Evolutionary conservation across 2,888 invertebrate genomes (phyloP).

Genomic region (Mimas tiliae): DNA sequence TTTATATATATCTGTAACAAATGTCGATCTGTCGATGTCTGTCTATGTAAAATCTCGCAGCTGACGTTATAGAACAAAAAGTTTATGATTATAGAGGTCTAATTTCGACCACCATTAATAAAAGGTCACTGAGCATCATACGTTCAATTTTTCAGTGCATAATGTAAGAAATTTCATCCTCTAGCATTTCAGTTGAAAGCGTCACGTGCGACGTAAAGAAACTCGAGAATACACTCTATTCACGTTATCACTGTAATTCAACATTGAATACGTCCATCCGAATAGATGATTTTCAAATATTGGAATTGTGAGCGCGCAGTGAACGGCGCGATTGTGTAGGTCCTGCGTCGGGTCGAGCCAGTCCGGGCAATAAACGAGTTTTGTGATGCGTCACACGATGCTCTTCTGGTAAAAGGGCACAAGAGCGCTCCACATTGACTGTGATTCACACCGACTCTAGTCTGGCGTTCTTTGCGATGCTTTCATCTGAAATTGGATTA

Average conservation of each 20-base stretch:
- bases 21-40: too few species aligned
- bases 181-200: too few species aligned
- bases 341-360: constrained; percentile 13
- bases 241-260: background rate
- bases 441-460: constrained; percentile 1
- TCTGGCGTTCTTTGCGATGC: background rate
- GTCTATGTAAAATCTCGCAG: too few species aligned
- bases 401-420: constrained; percentile 21
- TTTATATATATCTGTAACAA: too few species aligned
- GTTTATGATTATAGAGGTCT: too few species aligned
- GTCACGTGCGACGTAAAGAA: too few species aligned
- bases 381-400: constrained; percentile 28
- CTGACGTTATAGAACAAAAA: too few species aligned
- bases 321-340: constrained; percentile 9
- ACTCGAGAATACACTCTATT: background rate
- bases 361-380: constrained; percentile 28
- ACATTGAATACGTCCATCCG: background rate
- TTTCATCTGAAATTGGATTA: background rate
- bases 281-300: background rate
- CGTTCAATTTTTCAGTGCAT: too few species aligned
- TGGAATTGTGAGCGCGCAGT: constrained; percentile 6
- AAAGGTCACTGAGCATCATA: too few species aligned
- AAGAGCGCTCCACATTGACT: background rate
- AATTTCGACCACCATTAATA: too few species aligned
- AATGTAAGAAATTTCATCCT: too few species aligned